Percentiles rank a stretch among this genome's conserved stretches.
These are phyloP conservation scores for Aix galericulata DNA, from an alignment of 2,113 vertebrate species.

Conservation along the genomic window DNA sequence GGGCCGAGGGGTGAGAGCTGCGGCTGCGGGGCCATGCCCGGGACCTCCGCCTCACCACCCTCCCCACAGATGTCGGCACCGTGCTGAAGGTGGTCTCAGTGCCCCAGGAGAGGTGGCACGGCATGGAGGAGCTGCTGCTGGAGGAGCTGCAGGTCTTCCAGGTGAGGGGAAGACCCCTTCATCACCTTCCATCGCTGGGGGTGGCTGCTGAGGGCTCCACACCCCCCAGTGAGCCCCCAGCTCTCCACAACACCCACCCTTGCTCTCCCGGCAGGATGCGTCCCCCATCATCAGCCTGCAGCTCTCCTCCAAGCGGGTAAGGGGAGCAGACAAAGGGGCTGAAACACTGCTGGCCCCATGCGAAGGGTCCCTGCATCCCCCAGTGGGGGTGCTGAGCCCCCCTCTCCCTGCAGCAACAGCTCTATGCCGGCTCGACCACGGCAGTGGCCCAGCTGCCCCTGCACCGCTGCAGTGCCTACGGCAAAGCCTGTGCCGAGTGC, in stretches of 20 bases:
- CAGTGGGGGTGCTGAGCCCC: background rate
- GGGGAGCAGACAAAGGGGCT: background rate
- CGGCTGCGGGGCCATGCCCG: background rate
- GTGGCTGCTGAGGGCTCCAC: background rate
- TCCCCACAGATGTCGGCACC: slow-evolving; percentile 84
- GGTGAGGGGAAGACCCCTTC: slow-evolving; percentile 69
- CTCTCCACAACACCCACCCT: background rate
- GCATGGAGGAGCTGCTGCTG: slow-evolving; percentile 88
- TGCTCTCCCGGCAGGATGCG: slow-evolving; percentile 78
- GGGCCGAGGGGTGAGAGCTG: background rate
- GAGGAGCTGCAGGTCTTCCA: slow-evolving; percentile 96
- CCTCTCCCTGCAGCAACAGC: slow-evolving; percentile 85
- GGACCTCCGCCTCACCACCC: background rate
- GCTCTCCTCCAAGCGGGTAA: slow-evolving; percentile 94
- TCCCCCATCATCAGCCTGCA: slow-evolving; percentile 91
- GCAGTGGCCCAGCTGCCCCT: slow-evolving; percentile 90
- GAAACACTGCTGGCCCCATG: background rate
- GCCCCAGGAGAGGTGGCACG: slow-evolving; percentile 87
- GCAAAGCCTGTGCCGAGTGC: slow-evolving; percentile 94
- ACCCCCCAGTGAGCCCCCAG: accelerated
- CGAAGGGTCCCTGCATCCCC: background rate
- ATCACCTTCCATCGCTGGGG: background rate
- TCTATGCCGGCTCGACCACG: slow-evolving; percentile 86
- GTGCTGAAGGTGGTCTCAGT: slow-evolving; percentile 94
- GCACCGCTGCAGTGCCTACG: slow-evolving; percentile 91